Evolutionary conservation across 1,140 invertebrate species (phyloP).

Genomic region (Caenorhabditis remanei): DNA sequence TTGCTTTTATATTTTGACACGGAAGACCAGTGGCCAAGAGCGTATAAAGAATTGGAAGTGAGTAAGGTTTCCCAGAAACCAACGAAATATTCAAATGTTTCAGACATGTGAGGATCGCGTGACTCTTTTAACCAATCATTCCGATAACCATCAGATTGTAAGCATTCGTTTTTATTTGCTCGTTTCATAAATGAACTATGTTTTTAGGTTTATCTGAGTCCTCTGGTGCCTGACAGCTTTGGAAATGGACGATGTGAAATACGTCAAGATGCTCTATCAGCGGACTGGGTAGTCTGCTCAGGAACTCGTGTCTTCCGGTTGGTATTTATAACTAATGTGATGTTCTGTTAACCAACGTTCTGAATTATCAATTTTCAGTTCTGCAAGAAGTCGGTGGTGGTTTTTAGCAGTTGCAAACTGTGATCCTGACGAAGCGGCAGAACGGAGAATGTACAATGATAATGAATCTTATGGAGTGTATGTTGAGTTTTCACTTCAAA

Average conservation of each 20-base stretch:
- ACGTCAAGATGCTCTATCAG: not conserved
- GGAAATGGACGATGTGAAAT: slow-evolving; percentile 13
- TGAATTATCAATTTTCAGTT: slow-evolving; percentile 60
- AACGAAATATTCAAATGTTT: not conserved
- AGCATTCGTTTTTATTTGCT: not conserved
- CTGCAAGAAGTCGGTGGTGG: slow-evolving; percentile 78
- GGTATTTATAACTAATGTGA: not conserved
- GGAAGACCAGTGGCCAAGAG: slow-evolving; percentile 11
- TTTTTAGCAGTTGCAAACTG: slow-evolving; percentile 77
- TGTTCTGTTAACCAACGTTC: no score
- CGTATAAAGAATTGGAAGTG: not conserved
- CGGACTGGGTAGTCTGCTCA: not conserved
- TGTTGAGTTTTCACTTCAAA: slow-evolving; percentile 83
- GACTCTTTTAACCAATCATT: slow-evolving; percentile 1
- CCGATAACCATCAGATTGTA: slow-evolving; percentile 24
- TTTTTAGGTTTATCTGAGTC: slow-evolving; percentile 27
- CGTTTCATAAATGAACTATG: not conserved
- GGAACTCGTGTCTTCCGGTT: slow-evolving; percentile 24
- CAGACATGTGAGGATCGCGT: slow-evolving; percentile 46
- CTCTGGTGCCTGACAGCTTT: not conserved
- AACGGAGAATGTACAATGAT: not conserved
- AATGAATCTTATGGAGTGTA: slow-evolving; percentile 77
- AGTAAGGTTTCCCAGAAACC: not conserved
- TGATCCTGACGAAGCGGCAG: slow-evolving; percentile 59
- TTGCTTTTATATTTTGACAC: slow-evolving; percentile 35